phyloP scores from a whole-genome alignment of 2,113 vertebrate species.

The Pandion haliaetus region DNA sequence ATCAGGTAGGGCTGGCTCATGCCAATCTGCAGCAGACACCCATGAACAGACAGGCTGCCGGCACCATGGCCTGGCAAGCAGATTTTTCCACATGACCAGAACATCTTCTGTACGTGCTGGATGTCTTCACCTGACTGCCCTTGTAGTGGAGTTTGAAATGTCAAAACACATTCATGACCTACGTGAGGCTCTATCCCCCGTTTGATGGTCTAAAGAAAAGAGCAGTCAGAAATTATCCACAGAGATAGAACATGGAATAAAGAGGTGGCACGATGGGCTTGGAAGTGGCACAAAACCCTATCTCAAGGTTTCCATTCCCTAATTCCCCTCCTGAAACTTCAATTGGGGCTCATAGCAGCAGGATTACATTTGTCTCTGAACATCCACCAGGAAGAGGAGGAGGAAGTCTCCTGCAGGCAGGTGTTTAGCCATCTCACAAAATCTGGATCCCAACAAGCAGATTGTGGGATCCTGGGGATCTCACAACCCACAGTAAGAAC shows the following conservation, averaged over 20 bases:
- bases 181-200: fast-evolving
- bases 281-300: neutral
- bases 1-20: neutral
- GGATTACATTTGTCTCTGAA: neutral
- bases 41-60: neutral
- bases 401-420: neutral
- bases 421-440: neutral
- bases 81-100: neutral
- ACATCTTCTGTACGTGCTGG: neutral
- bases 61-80: neutral
- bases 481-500: neutral
- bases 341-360: neutral
- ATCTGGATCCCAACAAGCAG: neutral
- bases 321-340: neutral
- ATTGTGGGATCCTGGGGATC: neutral
- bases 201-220: neutral
- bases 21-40: fast-evolving
- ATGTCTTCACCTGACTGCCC: neutral
- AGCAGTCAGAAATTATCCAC: neutral
- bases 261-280: neutral
- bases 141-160: neutral
- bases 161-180: neutral
- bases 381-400: neutral
- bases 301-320: neutral
- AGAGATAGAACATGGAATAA: neutral